These are phyloP conservation scores for Dufourea novaeangliae DNA, from an alignment of 1,140 invertebrate genomes.

Conservation along the genomic window DNA sequence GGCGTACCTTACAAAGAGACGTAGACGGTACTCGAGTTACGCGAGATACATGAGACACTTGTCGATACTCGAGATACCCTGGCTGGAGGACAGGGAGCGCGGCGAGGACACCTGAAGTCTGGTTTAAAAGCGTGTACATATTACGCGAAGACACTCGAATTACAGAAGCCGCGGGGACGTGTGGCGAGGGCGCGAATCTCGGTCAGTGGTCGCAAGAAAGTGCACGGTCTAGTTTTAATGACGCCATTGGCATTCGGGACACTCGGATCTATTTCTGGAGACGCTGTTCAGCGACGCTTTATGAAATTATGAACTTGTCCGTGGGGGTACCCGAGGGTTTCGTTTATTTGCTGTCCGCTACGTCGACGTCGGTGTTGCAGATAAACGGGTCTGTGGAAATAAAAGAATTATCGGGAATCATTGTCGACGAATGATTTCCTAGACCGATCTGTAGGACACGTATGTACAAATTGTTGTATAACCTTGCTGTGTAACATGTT, in stretches of 20 bases:
- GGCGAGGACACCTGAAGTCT: slow-evolving; percentile 22
- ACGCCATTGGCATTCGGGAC: slow-evolving; percentile 52
- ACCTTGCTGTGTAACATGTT: too few species aligned
- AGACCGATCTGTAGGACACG: too few species aligned
- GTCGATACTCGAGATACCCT: slow-evolving; percentile 54
- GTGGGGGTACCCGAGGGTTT: too few species aligned
- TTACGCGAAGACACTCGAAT: slow-evolving; percentile 51
- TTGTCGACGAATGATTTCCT: too few species aligned
- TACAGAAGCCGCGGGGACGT: slow-evolving; percentile 15
- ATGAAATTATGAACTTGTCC: slow-evolving; percentile 37
- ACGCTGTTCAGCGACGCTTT: slow-evolving; percentile 8
- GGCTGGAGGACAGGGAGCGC: slow-evolving; percentile 12
- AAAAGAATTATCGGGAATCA: too few species aligned
- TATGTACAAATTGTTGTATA: too few species aligned
- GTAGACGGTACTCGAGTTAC: slow-evolving; percentile 45
- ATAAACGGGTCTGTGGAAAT: too few species aligned
- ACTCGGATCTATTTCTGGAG: slow-evolving; percentile 28
- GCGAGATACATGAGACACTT: slow-evolving; percentile 49
- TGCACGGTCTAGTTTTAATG: slow-evolving; percentile 45
- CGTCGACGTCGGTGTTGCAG: too few species aligned
- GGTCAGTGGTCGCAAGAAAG: slow-evolving; percentile 49
- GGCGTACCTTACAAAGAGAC: slow-evolving; percentile 27
- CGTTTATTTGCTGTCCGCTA: too few species aligned
- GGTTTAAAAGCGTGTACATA: slow-evolving; percentile 30
- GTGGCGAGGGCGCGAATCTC: slow-evolving; percentile 43